Conservation (phyloP, 2,797 vertebrate species). For the Pangasius krempfi region DNA sequence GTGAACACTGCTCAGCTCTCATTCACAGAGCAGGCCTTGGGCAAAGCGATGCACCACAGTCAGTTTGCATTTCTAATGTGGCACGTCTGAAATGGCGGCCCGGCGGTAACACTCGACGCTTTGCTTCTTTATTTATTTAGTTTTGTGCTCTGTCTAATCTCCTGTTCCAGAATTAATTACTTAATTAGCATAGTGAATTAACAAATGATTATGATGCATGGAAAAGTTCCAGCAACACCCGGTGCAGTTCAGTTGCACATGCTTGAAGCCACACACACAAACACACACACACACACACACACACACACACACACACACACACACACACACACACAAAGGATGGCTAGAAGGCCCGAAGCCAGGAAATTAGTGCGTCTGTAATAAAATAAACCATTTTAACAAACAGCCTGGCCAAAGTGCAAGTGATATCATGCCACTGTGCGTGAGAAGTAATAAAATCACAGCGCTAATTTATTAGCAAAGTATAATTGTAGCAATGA, state of each 20-base stretch:
- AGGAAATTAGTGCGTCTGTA: slow-evolving; percentile 71
- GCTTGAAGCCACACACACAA: slow-evolving; percentile 36
- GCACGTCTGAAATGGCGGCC: slow-evolving; percentile 74
- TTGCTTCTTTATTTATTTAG: slow-evolving; percentile 81
- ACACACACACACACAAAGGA: slow-evolving; percentile 58
- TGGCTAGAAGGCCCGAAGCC: slow-evolving; percentile 67
- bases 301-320: slow-evolving; percentile 50
- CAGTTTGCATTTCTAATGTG: slow-evolving; percentile 80
- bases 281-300: slow-evolving; percentile 64
- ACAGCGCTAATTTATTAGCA: slow-evolving; percentile 73
- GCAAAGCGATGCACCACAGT: slow-evolving; percentile 72
- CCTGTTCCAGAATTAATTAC: slow-evolving; percentile 83
- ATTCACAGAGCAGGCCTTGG: slow-evolving; percentile 73
- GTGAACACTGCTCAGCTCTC: slow-evolving; percentile 55
- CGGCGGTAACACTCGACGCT: slow-evolving; percentile 76
- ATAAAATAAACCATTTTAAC: slow-evolving; percentile 77
- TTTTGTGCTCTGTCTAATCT: slow-evolving; percentile 79
- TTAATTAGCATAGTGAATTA: slow-evolving; percentile 87
- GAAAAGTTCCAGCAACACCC: slow-evolving; percentile 78
- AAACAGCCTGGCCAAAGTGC: slow-evolving; percentile 72
- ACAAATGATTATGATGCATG: slow-evolving; percentile 85
- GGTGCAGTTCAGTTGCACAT: slow-evolving; percentile 48
- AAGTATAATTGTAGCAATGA: slow-evolving; percentile 73
- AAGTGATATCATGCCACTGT: slow-evolving; percentile 70
- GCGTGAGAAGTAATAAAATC: slow-evolving; percentile 75